Conservation (phyloP, 1,140 invertebrate genomes). For the Drosophila kikkawai region DNA sequence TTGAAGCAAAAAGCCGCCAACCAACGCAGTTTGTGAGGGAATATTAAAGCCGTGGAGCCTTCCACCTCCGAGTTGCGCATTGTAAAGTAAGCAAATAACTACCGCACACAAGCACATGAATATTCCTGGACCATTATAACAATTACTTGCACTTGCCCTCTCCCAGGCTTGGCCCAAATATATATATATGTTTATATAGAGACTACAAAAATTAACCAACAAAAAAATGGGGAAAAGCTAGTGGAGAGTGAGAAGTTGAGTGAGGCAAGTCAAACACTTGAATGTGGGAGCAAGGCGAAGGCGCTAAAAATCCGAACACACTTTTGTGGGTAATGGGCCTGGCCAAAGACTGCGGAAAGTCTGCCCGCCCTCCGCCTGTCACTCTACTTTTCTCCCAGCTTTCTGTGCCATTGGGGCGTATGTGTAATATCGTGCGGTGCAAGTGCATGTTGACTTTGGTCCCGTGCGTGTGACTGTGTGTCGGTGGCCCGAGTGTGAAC, state of each 20-base stretch:
- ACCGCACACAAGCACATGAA: conserved; percentile 34
- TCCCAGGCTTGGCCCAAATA: conserved; percentile 16
- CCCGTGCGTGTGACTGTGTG: conserved; percentile 45
- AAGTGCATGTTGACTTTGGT: conserved; percentile 70
- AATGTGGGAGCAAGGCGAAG: conserved; percentile 46
- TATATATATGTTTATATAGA: conserved; percentile 4
- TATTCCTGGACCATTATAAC: conserved; percentile 56
- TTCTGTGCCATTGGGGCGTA: conserved; percentile 39
- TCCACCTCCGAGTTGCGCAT: conserved; percentile 34
- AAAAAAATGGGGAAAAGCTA: conserved; percentile 5
- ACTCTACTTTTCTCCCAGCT: conserved; percentile 22
- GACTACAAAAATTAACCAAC: conserved; percentile 40
- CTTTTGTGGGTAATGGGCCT: conserved; percentile 70
- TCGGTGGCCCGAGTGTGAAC: conserved; percentile 41
- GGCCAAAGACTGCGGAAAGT: conserved; percentile 37
- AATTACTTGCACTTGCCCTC: conserved; percentile 55
- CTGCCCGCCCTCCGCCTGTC: conserved; percentile 7
- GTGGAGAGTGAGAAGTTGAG: conserved; percentile 36
- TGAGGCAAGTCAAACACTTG: conserved; percentile 56
- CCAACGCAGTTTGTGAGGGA: conserved; percentile 21
- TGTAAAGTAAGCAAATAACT: conserved; percentile 45
- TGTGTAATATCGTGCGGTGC: conserved; percentile 67
- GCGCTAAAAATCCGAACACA: conserved; percentile 72
- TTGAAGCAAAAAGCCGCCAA: conserved; percentile 42
- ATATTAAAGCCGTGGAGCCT: conserved; percentile 29